These are phyloP conservation scores for Tenthredo livida DNA, from an alignment of 2,888 invertebrate genomes.

Conservation along the genomic window DNA sequence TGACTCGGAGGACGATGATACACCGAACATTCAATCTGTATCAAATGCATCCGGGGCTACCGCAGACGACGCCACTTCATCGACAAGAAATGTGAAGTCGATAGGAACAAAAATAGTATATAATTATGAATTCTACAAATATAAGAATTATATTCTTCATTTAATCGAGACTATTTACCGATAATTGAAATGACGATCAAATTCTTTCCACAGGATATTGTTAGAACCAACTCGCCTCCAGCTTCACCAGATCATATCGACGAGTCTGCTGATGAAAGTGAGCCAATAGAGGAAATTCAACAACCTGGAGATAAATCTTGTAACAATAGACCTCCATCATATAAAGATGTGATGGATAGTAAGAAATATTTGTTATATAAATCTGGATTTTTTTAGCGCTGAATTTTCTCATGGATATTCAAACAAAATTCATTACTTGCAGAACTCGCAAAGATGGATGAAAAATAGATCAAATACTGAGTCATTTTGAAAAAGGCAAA, in stretches of 20 bases:
- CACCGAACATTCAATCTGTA: not conserved
- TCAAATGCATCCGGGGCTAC: not conserved
- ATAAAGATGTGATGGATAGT: not conserved
- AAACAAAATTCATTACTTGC: constrained; percentile 3
- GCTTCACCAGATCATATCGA: not conserved
- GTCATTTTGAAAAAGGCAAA: not conserved
- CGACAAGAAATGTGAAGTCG: not conserved
- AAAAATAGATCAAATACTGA: not conserved
- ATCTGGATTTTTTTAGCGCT: not conserved
- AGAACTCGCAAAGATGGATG: constrained; percentile 3
- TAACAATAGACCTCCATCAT: not conserved
- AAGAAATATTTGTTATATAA: not conserved
- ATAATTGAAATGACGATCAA: not conserved
- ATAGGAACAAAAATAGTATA: not conserved
- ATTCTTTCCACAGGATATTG: not conserved
- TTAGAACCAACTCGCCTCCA: not conserved
- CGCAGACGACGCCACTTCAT: not conserved
- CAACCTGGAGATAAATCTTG: not conserved
- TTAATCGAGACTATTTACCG: not conserved
- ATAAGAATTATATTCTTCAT: not conserved
- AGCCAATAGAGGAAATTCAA: not conserved
- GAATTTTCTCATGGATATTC: not conserved
- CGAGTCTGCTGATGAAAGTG: not conserved
- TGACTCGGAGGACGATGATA: not conserved
- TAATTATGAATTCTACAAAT: not conserved